phyloP scores from a whole-genome alignment of 2,888 invertebrate species.

The Hemaris fuciformis region DNA sequence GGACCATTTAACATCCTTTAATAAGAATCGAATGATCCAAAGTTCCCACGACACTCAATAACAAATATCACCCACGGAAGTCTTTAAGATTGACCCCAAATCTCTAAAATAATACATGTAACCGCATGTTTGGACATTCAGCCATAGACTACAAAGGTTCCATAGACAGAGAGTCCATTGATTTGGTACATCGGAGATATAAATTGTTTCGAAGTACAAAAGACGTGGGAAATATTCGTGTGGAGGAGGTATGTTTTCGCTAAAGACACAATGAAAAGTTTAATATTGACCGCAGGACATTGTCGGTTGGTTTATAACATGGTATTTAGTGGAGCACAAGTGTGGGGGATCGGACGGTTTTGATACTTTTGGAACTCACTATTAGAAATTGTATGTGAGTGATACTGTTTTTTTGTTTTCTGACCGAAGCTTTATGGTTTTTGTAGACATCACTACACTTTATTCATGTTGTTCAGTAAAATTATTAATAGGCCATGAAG shows the following conservation, averaged over 20 bases:
- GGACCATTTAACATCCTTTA: conserved; percentile 16
- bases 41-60: conserved; percentile 3
- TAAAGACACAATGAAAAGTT: conserved; percentile 21
- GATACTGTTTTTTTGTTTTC: no score
- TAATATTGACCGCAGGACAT: conserved; percentile 63
- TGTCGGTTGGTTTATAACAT: conserved; percentile 67
- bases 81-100: conserved; percentile 56
- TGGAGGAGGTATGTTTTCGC: conserved; percentile 46
- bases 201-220: conserved; percentile 54
- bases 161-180: conserved; percentile 33
- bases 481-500: no score
- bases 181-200: conserved; percentile 10
- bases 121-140: conserved; percentile 61
- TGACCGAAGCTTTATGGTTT: no score
- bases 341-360: conserved; percentile 24
- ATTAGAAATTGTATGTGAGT: not conserved
- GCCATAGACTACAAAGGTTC: conserved; percentile 38
- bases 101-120: conserved; percentile 51
- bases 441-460: no score
- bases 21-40: conserved; percentile 22
- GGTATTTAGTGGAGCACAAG: conserved; percentile 58
- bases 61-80: conserved; percentile 53
- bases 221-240: conserved; percentile 61
- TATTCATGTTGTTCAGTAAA: no score
- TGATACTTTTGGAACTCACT: conserved; percentile 45